Conservation (phyloP, 2,797 vertebrate species). For the Thripadectes ignobilis region DNA sequence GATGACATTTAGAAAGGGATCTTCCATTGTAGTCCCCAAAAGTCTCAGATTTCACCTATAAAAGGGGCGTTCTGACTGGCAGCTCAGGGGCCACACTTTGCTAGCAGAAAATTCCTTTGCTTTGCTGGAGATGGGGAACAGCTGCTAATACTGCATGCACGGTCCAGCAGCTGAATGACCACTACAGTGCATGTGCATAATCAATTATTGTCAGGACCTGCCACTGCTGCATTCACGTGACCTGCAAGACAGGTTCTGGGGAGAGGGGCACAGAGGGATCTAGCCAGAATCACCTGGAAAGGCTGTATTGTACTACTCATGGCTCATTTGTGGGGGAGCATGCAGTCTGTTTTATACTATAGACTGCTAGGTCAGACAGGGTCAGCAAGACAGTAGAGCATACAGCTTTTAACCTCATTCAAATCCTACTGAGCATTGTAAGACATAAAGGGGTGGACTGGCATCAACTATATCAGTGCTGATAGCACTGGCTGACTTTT, state of each 20-base stretch:
- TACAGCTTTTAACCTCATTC: not conserved
- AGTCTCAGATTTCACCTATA: constrained; percentile 19
- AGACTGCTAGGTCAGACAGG: constrained; percentile 26
- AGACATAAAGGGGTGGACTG: not conserved
- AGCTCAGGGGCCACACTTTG: not conserved
- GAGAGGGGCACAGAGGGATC: not conserved
- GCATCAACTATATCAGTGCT: not conserved
- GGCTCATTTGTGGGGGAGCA: not conserved
- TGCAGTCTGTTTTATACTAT: not conserved
- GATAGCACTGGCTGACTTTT: not conserved
- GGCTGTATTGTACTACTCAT: not conserved
- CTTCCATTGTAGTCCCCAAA: not conserved
- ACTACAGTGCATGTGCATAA: constrained; percentile 5
- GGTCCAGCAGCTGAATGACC: constrained; percentile 31
- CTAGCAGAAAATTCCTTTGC: constrained; percentile 48
- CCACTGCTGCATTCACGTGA: not conserved
- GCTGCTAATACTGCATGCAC: not conserved
- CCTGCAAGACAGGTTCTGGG: not conserved
- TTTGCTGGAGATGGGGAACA: constrained; percentile 47
- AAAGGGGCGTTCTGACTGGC: not conserved
- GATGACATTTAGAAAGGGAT: constrained; percentile 25
- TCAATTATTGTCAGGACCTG: constrained; percentile 29
- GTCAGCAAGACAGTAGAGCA: constrained; percentile 19
- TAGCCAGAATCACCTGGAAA: constrained; percentile 30
- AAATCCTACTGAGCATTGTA: not conserved